phyloP scores from a whole-genome alignment of 2,888 invertebrate species.

The Dysmachus trigonus region DNA sequence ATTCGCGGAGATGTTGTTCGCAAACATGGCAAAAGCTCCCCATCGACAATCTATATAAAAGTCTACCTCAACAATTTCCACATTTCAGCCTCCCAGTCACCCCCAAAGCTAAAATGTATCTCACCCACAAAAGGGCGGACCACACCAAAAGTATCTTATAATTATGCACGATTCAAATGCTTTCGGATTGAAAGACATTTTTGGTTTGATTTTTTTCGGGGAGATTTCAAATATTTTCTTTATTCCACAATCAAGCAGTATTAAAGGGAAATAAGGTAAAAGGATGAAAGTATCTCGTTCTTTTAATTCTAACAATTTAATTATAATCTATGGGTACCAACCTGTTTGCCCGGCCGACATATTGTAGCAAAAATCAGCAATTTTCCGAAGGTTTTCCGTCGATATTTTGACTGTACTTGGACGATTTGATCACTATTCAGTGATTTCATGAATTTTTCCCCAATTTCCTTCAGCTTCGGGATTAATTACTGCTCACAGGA shows the following conservation, averaged over 20 bases:
- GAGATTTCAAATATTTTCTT: background rate
- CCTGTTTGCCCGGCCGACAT: constrained; percentile 51
- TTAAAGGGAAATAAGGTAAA: background rate
- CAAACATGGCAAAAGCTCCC: constrained; percentile 10
- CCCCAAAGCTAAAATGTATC: background rate
- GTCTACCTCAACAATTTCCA: constrained; percentile 37
- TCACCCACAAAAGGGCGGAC: constrained; percentile 20
- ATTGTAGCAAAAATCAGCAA: constrained; percentile 42
- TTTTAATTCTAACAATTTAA: background rate
- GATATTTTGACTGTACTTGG: background rate
- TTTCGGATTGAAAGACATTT: no score
- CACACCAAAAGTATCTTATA: background rate
- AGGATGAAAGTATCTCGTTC: background rate
- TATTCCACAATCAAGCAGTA: background rate
- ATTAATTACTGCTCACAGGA: background rate
- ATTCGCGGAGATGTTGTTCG: background rate
- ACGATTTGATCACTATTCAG: background rate
- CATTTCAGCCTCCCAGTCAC: background rate
- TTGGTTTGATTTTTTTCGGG: background rate
- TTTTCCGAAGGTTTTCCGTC: constrained; percentile 11
- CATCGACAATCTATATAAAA: background rate
- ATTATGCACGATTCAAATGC: background rate
- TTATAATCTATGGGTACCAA: constrained; percentile 36
- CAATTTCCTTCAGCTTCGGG: background rate
- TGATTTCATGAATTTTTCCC: constrained; percentile 2